Base-by-base conservation (phyloP, 2,113 vertebrate genomes). In the Rhineura floridana region DNA sequence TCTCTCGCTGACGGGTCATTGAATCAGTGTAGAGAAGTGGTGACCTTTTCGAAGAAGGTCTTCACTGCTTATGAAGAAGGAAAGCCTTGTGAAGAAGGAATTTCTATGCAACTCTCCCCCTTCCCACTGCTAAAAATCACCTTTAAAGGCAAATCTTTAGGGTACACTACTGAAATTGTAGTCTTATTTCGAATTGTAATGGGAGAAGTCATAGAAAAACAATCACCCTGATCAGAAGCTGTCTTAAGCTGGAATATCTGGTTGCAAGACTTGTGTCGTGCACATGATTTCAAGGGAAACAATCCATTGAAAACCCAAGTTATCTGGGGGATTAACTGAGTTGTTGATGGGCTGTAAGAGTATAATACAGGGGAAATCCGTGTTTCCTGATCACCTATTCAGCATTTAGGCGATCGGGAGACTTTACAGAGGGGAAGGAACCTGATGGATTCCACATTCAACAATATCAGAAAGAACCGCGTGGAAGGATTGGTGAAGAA, bases 251-350 rank as follows among this genome's bases (percentile, higher is more conserved):
- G 44, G 48, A 77, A 83, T 28, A 42, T 39, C 23, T 50, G 46
- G n/a, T 83, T 76, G 81, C 79, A 19, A 82, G 33, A 63, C n/a
- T 65, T 39, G 0, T 39, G 79, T 11, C 30, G 39, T 44, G 65
- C 28, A 23, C 62, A 48, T 50, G 87, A 21, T 77, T 88, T 52
- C 87, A 73, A 59, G n/a, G 33, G 52, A 48, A 81, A 28, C 19
- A 87, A 65, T 59, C 75, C 59, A 63, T 65, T 78, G 17, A 78
- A 73, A 69, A 17, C 19, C 33, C 87, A 25, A 77, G 36, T 83
- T 83, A 39, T 77, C 42, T 52, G 87, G 44, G 33, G 70, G 87
- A 88, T 88, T 83, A 88, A 65, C 59, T 67, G 87, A 73, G 42
- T 82, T 87, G 55, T 50, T 76, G 62, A 65, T 36, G 81, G 55